These are phyloP conservation scores for Procambarus clarkii DNA, from an alignment of 1,140 invertebrate species.

Conservation along the genomic window DNA sequence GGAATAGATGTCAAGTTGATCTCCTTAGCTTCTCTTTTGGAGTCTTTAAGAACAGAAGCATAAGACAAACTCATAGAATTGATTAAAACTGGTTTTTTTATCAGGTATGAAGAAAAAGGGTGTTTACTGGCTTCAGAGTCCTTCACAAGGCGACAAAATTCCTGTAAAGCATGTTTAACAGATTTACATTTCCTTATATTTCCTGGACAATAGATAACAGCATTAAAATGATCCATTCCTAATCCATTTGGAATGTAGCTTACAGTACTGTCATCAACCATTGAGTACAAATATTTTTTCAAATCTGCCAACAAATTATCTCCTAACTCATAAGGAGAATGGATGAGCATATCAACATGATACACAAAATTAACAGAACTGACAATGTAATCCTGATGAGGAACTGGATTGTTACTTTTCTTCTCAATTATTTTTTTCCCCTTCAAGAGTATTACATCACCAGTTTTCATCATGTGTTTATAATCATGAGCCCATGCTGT, in stretches of 20 bases:
- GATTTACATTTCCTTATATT: neutral
- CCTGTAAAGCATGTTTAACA: neutral
- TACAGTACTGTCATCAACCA: neutral
- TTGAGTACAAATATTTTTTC: neutral
- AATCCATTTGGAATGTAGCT: neutral
- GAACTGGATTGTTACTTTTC: neutral
- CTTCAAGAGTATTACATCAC: neutral
- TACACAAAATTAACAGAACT: conserved; percentile 4
- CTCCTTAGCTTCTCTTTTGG: neutral
- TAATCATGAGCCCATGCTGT: neutral
- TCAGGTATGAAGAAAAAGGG: neutral
- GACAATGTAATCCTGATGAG: neutral
- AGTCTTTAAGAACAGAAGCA: neutral
- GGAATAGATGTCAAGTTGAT: neutral
- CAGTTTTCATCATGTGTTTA: neutral
- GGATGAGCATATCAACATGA: conserved; percentile 1
- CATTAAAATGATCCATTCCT: too few species aligned
- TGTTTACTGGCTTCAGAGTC: neutral
- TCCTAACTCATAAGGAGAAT: neutral
- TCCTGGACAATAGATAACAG: neutral
- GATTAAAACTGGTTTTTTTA: neutral
- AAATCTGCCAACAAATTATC: neutral
- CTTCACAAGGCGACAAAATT: neutral
- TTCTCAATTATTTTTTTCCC: neutral
- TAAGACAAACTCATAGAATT: neutral